These are phyloP conservation scores for Marcusenius ussheri DNA, from an alignment of 2,113 vertebrate genomes.

Conservation along the genomic window DNA sequence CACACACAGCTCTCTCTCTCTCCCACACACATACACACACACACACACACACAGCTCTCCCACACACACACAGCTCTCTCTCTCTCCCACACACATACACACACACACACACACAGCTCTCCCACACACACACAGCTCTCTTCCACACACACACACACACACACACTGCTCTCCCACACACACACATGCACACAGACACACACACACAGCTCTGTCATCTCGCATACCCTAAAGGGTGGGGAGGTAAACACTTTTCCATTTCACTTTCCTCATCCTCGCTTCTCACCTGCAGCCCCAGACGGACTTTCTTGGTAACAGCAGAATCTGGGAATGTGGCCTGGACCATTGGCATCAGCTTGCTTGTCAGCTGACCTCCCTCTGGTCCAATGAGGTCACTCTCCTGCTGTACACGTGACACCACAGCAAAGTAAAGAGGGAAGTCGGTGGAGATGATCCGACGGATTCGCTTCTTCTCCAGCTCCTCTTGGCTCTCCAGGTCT, in stretches of 20 bases:
- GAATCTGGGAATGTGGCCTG: slow-evolving; percentile 88
- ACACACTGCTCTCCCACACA: neutral
- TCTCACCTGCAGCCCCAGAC: slow-evolving; percentile 85
- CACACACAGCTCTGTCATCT: neutral
- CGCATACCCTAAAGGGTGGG: neutral
- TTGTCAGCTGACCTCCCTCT: slow-evolving; percentile 77
- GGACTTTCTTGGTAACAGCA: slow-evolving; percentile 87
- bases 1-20: neutral
- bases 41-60: neutral
- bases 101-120: too few relatives aligned
- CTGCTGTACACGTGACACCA: slow-evolving; percentile 90
- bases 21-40: neutral
- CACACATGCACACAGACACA: neutral
- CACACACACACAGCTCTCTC: neutral
- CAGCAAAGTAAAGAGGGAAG: slow-evolving; percentile 95
- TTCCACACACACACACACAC: too few relatives aligned
- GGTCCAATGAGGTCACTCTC: slow-evolving; percentile 87
- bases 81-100: too few relatives aligned
- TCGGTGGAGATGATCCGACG: slow-evolving; percentile 90
- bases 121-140: too few relatives aligned
- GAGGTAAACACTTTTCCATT: neutral
- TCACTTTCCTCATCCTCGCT: neutral
- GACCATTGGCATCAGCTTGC: slow-evolving; percentile 79
- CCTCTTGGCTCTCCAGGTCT: slow-evolving; percentile 89
- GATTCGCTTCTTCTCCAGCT: slow-evolving; percentile 88